Evolutionary conservation across 1,140 invertebrate species (phyloP).

Genomic region (Dendrolimus kikuchii): DNA sequence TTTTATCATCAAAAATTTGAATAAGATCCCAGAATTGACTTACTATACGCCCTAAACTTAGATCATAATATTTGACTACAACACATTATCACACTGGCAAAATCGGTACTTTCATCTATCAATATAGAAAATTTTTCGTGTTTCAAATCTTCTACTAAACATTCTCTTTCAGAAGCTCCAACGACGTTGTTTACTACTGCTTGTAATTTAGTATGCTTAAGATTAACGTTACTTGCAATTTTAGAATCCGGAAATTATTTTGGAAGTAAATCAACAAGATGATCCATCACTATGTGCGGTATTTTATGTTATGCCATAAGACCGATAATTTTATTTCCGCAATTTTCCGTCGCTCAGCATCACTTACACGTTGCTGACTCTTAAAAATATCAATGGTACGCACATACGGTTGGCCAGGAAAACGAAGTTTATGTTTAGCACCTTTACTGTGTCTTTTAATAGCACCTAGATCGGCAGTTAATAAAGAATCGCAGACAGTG

Average conservation of each 20-base stretch:
- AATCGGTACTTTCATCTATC: slow-evolving; percentile 12
- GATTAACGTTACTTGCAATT: slow-evolving; percentile 6
- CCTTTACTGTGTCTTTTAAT: slow-evolving; percentile 4
- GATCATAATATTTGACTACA: slow-evolving; percentile 28
- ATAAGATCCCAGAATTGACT: slow-evolving; percentile 38
- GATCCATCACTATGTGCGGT: slow-evolving; percentile 6
- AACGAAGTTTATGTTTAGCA: slow-evolving; percentile 1
- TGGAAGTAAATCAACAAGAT: slow-evolving; percentile 6
- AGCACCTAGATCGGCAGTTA: neutral
- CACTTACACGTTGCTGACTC: slow-evolving; percentile 1
- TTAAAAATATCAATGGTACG: slow-evolving; percentile 6
- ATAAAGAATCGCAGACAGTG: neutral
- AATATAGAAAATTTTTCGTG: slow-evolving; percentile 9
- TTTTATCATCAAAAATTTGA: slow-evolving; percentile 25
- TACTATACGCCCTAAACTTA: slow-evolving; percentile 17
- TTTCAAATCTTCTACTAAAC: slow-evolving; percentile 6
- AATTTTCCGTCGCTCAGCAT: slow-evolving; percentile 3
- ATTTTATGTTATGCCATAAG: slow-evolving; percentile 12
- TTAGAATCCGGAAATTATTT: slow-evolving; percentile 6
- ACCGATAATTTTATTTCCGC: slow-evolving; percentile 5
- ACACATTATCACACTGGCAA: too few species aligned
- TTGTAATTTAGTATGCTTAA: slow-evolving; percentile 15
- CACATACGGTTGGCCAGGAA: slow-evolving; percentile 1
- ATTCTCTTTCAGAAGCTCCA: slow-evolving; percentile 7
- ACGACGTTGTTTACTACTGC: slow-evolving; percentile 9